Evolutionary conservation across 1,140 invertebrate species (phyloP), one percentile per base, ranked within the genome.

Genomic region (Leptopilina clavipes): DNA sequence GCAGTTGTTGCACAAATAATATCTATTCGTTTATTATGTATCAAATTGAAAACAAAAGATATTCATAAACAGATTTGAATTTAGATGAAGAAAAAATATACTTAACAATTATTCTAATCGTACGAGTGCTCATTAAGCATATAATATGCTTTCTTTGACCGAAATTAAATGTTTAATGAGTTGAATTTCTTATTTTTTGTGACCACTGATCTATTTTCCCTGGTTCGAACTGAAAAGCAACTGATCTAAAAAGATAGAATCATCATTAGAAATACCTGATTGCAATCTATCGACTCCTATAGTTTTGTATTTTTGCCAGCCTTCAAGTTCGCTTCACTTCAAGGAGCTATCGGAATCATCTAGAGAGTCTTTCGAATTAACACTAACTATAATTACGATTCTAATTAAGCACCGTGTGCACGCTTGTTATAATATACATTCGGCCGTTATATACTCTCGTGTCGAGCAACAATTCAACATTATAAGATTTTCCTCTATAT

Each of bases 351-450:
- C 84, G 78, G 18, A 31, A 25, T 76, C 78, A 86, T 86, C 84
- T 83, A 79, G 79, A 76, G 79, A 80, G 78, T 77, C 83, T 83
- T 84, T 83, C 82, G 81, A 85, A 86, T 84, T 86, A 85, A 85
- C 84, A 83, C 79, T 72, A n/a, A 52, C 45, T 31, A 77, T 83
- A 85, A 86, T 85, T 85, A 83, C 80, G 79, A 81, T 52, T 77
- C 80, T 80, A 85, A 85, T 86, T 86, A 86, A 79, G n/a, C n/a
- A n/a, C n/a, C n/a, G n/a, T n/a, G n/a, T n/a, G 76, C 79, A 77
- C 82, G 19, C 54, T 56, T 18, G 56, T 31, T 22, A 31, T n/a
- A n/a, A n/a, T n/a, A 25, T 59, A 25, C 22, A 59, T 59, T 14
- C 56, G 56, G 22, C 56, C 56, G 56, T 59, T n/a, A n/a, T n/a